These are phyloP conservation scores for Lepidurus arcticus DNA, from an alignment of 1,140 invertebrate species.

Conservation along the genomic window DNA sequence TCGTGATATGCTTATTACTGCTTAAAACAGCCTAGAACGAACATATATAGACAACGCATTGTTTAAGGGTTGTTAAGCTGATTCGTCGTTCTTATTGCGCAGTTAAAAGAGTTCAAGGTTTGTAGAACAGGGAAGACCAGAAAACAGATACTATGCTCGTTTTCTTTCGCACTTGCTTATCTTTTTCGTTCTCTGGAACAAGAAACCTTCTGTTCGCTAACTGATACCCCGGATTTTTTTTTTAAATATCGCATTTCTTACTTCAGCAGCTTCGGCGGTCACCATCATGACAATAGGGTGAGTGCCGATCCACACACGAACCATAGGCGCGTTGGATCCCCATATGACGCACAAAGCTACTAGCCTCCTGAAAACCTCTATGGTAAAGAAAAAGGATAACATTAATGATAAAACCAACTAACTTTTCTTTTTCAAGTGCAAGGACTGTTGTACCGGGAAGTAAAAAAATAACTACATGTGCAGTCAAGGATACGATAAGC, in stretches of 20 bases:
- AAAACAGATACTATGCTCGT: no score
- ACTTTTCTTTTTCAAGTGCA: no score
- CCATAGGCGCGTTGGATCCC: conserved; percentile 16
- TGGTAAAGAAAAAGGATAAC: neutral
- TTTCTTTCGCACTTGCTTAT: no score
- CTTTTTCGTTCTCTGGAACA: no score
- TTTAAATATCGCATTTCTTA: neutral
- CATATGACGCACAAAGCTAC: neutral
- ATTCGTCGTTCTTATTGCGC: neutral
- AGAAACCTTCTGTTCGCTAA: no score
- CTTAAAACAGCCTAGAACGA: conserved; percentile 55
- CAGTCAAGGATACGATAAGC: no score
- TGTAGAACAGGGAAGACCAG: no score
- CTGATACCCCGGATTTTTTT: no score
- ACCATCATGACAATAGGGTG: conserved; percentile 27
- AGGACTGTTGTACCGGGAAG: no score
- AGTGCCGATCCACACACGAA: conserved; percentile 30
- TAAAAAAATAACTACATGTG: no score
- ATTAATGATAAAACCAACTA: no score
- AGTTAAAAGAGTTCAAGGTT: neutral
- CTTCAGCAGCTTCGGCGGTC: conserved; percentile 27
- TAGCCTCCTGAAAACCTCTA: neutral
- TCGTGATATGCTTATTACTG: conserved; percentile 63
- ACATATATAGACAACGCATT: neutral
- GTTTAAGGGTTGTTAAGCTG: no score